Percentiles rank a stretch among this genome's conserved stretches.
These are phyloP conservation scores for Prosapia bicincta DNA, from an alignment of 2,888 invertebrate species.

Conservation along the genomic window DNA sequence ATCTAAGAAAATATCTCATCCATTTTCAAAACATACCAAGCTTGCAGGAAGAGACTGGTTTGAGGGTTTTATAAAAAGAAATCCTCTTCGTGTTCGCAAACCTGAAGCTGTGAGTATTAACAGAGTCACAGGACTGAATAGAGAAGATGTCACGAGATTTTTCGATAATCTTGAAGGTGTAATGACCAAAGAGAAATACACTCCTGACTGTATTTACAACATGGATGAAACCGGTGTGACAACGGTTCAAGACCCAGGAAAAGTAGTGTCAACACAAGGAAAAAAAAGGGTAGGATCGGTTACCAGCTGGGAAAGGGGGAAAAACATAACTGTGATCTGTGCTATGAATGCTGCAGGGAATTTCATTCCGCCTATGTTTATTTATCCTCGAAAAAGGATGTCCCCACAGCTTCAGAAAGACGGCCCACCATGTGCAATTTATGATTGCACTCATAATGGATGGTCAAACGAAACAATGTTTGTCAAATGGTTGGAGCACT, in stretches of 20 bases:
- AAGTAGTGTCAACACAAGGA: background rate
- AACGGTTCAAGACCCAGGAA: conserved; percentile 27
- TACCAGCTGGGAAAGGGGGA: background rate
- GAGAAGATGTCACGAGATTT: too few relatives aligned
- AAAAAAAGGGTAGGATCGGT: background rate
- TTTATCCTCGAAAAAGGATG: conserved; percentile 47
- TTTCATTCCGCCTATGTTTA: conserved; percentile 49
- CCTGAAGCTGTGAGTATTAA: too few relatives aligned
- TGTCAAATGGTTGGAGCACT: background rate
- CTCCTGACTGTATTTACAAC: too few relatives aligned
- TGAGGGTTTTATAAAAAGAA: too few relatives aligned
- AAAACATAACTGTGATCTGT: conserved; percentile 45
- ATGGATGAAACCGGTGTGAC: conserved; percentile 46
- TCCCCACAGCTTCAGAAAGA: conserved; percentile 38
- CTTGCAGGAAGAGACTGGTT: too few relatives aligned
- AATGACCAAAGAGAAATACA: too few relatives aligned
- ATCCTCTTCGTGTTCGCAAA: too few relatives aligned
- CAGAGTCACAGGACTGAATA: too few relatives aligned
- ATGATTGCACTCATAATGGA: conserved; percentile 38
- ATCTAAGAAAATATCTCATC: too few relatives aligned
- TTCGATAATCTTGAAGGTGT: too few relatives aligned
- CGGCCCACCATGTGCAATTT: conserved; percentile 34
- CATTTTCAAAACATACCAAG: too few relatives aligned
- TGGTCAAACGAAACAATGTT: conserved; percentile 39
- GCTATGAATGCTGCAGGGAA: conserved; percentile 45